Percentiles rank a stretch among this genome's conserved stretches.
Evolutionary conservation across 2,888 invertebrate genomes (phyloP).

Genomic region (Drepanosiphum platanoidis): DNA sequence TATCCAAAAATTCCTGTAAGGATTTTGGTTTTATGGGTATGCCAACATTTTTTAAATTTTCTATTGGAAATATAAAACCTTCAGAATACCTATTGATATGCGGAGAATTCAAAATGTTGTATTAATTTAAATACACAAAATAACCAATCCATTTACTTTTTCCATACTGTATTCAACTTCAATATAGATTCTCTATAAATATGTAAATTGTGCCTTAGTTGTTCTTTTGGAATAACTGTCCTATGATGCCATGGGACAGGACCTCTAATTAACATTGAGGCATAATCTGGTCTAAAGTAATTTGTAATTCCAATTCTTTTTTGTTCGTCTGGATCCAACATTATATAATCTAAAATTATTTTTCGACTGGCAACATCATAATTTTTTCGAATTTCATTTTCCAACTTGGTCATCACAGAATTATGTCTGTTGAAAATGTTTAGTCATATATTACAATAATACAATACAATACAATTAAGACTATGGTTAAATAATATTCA

Average conservation of each 20-base stretch:
- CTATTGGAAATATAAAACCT: conserved; percentile 74
- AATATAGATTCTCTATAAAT: conserved; percentile 77
- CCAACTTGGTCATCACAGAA: conserved; percentile 38
- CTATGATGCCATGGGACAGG: conserved; percentile 88
- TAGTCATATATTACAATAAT: too few relatives aligned
- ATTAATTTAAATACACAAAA: not conserved
- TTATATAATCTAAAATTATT: conserved; percentile 74
- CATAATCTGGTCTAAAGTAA: conserved; percentile 69
- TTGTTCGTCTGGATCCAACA: conserved; percentile 76
- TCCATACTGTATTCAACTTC: conserved; percentile 77
- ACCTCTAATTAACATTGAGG: conserved; percentile 76
- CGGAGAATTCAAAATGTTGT: not conserved
- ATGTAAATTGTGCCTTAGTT: conserved; percentile 75
- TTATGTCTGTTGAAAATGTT: conserved; percentile 6
- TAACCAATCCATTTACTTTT: conserved; percentile 27
- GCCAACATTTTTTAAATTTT: conserved; percentile 71
- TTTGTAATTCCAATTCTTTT: conserved; percentile 69
- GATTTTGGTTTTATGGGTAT: conserved; percentile 76
- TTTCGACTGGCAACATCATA: conserved; percentile 21
- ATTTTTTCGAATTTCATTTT: conserved; percentile 21
- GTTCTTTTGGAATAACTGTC: conserved; percentile 73
- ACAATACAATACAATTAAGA: too few relatives aligned
- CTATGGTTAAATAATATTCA: too few relatives aligned
- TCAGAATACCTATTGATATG: conserved; percentile 71
- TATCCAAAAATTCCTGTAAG: conserved; percentile 28